Evolutionary conservation across 2,797 vertebrate genomes (phyloP), one percentile per base, ranked within the genome.

Genomic region (Myotis myotis): DNA sequence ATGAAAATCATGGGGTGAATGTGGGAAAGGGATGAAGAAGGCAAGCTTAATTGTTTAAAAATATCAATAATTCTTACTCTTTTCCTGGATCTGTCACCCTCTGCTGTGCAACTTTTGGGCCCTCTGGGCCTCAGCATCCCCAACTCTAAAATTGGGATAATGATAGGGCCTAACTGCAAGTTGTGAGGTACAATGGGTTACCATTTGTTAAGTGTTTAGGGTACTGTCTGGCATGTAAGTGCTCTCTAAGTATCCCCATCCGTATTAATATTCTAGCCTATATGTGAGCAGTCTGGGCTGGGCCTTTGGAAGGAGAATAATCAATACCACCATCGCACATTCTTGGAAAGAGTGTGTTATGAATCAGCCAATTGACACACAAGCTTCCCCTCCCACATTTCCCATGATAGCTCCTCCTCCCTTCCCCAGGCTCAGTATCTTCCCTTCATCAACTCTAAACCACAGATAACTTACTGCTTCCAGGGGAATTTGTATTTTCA

Each of bases 381-480:
- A 30, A 85, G 49, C 19, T 22, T 91, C 49, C 47, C 49, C 51
- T 91, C 28, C 75, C 23, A 3, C 44, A 23, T 83, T 23, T 36
- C 51, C 13, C 4, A 8, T 1, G 30, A 0, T 49, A 16, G 20
- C 71, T 41, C 74, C n/a, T 88, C 74, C 87, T 93, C 53, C 62
- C 89, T 75, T 76, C 49, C 71, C 64, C 23, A 80, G 44, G 44
- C 60, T 78, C 23, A 13, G 8, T 86, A 19, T 79, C 76, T 93
- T 64, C 41, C 33, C 71, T 80, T 93, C 86, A 87, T 92, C 78
- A 95, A 28, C 10, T 16, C 47, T 68, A 89, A 81, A 28, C 51
- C 68, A 64, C 66, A 89, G 91, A 89, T 91, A 91, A 86, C 28
- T 71, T 82, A 51, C n/a, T 60, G 30, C 30, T 70, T 82, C 23